Evolutionary conservation across 2,888 invertebrate genomes (phyloP).

Genomic region (Drosophila dives): DNA sequence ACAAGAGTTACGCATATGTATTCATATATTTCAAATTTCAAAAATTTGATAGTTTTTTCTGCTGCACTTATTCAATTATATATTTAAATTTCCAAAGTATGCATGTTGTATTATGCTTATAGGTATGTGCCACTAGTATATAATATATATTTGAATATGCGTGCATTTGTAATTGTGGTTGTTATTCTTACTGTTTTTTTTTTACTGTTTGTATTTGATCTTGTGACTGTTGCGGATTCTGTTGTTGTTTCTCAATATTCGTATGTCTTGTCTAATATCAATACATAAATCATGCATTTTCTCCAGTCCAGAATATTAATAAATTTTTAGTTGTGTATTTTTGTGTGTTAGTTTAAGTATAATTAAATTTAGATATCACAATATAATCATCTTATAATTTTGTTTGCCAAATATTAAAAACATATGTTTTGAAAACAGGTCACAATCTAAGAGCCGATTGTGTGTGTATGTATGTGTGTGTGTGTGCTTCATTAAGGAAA

Average conservation of each 20-base stretch:
- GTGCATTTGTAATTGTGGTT: conserved; percentile 15
- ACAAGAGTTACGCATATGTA: conserved; percentile 30
- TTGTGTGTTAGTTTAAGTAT: conserved; percentile 40
- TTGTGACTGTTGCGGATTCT: background rate
- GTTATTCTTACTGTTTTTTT: background rate
- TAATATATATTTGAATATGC: conserved; percentile 22
- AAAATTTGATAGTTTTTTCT: background rate
- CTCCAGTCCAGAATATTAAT: conserved; percentile 31
- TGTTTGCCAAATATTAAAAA: conserved; percentile 50
- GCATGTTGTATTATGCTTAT: conserved; percentile 10
- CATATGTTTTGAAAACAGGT: conserved; percentile 19
- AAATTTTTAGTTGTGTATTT: conserved; percentile 5
- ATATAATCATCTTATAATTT: conserved; percentile 70
- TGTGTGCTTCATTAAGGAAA: conserved; percentile 10
- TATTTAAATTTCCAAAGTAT: background rate
- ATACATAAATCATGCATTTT: conserved; percentile 51
- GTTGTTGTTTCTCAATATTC: conserved; percentile 7
- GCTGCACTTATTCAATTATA: conserved; percentile 7
- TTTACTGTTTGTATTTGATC: background rate
- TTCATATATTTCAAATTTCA: background rate
- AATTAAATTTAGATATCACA: conserved; percentile 74
- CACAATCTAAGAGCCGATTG: conserved; percentile 4
- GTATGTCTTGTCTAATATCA: conserved; percentile 52
- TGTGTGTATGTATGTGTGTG: conserved; percentile 19
- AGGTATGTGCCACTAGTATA: conserved; percentile 31